Evolutionary conservation across 2,113 vertebrate species (phyloP).

Genomic region (Parotia lawesii): DNA sequence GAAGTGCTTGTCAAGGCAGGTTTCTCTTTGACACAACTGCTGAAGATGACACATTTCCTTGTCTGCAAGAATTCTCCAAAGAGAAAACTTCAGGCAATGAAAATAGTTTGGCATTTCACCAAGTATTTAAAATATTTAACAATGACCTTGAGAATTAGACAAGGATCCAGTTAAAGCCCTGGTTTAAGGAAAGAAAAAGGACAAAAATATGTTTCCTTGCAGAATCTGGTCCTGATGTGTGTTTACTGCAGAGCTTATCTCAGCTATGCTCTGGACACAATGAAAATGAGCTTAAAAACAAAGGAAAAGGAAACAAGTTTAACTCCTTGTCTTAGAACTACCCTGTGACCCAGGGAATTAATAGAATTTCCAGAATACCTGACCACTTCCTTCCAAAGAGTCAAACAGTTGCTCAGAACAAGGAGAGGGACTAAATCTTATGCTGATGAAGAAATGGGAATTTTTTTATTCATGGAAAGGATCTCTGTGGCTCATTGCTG

Average conservation of each 20-base stretch:
- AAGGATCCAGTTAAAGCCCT: neutral
- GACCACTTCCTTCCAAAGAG: neutral
- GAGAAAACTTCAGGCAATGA: slow-evolving; percentile 15
- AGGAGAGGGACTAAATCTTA: neutral
- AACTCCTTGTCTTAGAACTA: neutral
- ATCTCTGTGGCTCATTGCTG: neutral
- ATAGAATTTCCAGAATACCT: neutral
- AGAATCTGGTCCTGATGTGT: neutral
- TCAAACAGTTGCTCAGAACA: neutral
- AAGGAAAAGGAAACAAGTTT: slow-evolving; percentile 2
- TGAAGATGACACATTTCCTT: slow-evolving; percentile 32
- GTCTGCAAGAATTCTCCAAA: slow-evolving; percentile 5
- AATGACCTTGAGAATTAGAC: slow-evolving; percentile 29
- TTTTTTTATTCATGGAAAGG: neutral
- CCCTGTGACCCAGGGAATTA: neutral
- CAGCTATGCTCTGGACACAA: neutral
- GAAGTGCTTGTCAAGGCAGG: neutral
- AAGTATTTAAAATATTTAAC: slow-evolving; percentile 61
- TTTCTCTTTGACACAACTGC: neutral
- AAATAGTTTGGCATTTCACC: slow-evolving; percentile 45
- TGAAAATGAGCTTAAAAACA: neutral
- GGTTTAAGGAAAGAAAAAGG: neutral
- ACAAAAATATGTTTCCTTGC: neutral
- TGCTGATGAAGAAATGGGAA: accelerated
- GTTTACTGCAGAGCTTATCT: neutral